Percentiles rank a stretch among this genome's conserved stretches.
Conservation (phyloP, 2,797 vertebrate species). For the Petrocephalus sullivani region DNA sequence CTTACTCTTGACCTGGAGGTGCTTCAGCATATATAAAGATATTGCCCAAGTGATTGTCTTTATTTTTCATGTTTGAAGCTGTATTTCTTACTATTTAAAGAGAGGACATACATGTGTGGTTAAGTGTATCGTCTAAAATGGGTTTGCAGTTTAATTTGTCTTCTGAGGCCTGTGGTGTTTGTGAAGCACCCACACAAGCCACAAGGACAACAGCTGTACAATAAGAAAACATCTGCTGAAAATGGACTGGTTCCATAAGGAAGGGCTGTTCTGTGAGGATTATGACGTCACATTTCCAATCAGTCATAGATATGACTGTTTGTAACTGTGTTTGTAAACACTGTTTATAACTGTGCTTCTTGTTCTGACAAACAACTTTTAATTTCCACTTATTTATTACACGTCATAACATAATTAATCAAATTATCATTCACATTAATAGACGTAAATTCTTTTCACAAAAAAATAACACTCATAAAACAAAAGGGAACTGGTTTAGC, state of each 20-base stretch:
- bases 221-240: neutral
- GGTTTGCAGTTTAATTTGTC: neutral
- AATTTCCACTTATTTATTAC: neutral
- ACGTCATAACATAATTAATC: neutral
- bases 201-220: neutral
- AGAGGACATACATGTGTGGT: neutral
- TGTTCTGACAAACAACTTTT: neutral
- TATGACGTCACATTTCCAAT: neutral
- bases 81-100: neutral
- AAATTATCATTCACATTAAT: neutral
- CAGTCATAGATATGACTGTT: too few species aligned
- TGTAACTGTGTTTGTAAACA: neutral
- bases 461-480: neutral
- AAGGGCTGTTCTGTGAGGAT: neutral
- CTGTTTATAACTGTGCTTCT: neutral
- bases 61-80: neutral
- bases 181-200: neutral
- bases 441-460: neutral
- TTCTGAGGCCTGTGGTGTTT: neutral
- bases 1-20: neutral
- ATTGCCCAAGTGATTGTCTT: neutral
- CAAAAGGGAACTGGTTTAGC: neutral
- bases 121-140: neutral
- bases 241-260: neutral
- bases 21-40: neutral